These are phyloP conservation scores for Sphinx pinastri DNA, from an alignment of 2,888 invertebrate genomes.

Conservation along the genomic window DNA sequence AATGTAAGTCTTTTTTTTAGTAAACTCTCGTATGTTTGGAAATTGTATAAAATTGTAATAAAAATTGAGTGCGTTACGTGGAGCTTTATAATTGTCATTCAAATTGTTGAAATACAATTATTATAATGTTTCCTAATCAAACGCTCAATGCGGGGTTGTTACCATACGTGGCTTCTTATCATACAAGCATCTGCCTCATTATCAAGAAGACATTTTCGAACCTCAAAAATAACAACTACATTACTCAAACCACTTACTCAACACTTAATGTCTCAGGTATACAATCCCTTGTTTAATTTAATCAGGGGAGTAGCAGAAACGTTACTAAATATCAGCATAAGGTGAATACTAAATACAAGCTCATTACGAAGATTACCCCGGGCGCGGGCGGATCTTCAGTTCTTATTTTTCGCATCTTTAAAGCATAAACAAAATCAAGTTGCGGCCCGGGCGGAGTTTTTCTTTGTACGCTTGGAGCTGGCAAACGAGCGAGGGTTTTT, in stretches of 20 bases:
- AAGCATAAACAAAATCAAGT: constrained; percentile 30
- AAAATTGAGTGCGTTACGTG: too few relatives aligned
- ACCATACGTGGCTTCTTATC: too few relatives aligned
- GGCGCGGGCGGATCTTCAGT: constrained; percentile 13
- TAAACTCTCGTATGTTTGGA: too few relatives aligned
- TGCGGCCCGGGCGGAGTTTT: constrained; percentile 22
- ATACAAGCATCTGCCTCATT: too few relatives aligned
- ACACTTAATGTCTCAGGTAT: constrained; percentile 10
- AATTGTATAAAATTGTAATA: too few relatives aligned
- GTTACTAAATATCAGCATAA: constrained; percentile 14
- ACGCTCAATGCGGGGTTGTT: too few relatives aligned
- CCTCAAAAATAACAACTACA: neutral
- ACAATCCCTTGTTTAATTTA: constrained; percentile 20
- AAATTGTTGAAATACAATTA: too few relatives aligned
- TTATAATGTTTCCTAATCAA: too few relatives aligned
- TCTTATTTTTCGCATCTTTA: constrained; percentile 27
- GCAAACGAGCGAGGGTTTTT: neutral
- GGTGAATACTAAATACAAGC: too few relatives aligned
- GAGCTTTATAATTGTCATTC: too few relatives aligned
- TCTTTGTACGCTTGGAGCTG: constrained; percentile 2
- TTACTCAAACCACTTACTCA: constrained; percentile 1
- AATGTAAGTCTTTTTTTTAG: too few relatives aligned
- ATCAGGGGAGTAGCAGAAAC: constrained; percentile 3
- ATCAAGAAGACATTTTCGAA: too few relatives aligned
- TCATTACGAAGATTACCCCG: constrained; percentile 15